These are phyloP conservation scores for Sisyra terminalis DNA, from an alignment of 2,888 invertebrate genomes.

Conservation along the genomic window DNA sequence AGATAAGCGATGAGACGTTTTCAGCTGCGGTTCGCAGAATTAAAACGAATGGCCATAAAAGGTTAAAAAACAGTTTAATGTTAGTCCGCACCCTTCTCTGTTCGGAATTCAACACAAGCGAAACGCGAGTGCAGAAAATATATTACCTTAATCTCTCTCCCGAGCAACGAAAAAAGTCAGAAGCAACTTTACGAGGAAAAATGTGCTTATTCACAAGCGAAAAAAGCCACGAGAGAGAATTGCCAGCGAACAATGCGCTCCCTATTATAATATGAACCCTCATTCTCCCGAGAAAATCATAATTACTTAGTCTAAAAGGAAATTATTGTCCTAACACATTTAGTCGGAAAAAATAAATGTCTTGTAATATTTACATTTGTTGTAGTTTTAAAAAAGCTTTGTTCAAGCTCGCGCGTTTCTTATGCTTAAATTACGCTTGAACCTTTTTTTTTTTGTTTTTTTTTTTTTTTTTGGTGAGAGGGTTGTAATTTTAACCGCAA, in stretches of 20 bases:
- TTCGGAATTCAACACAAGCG: not conserved
- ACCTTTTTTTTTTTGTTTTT: no score
- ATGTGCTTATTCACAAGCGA: not conserved
- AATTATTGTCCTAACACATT: no score
- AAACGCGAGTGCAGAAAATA: slow-evolving; percentile 7
- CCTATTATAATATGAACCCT: no score
- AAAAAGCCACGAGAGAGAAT: slow-evolving; percentile 1
- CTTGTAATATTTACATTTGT: no score
- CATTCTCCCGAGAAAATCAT: no score
- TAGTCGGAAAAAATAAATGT: no score
- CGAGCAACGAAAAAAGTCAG: slow-evolving; percentile 4
- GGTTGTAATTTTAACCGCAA: no score
- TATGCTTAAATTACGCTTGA: no score
- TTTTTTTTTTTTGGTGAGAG: no score
- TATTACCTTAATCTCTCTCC: slow-evolving; percentile 8
- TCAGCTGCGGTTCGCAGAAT: slow-evolving; percentile 6
- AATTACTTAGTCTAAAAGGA: no score
- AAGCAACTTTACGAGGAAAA: slow-evolving; percentile 1
- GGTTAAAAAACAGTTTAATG: not conserved
- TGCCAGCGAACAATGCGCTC: not conserved
- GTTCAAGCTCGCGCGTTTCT: no score
- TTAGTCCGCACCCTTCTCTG: not conserved
- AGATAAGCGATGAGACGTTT: slow-evolving; percentile 7
- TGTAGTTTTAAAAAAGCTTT: no score
- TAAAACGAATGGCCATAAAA: slow-evolving; percentile 1